Evolutionary conservation across 2,888 invertebrate species (phyloP).

Genomic region (Diadegma fenestrale): DNA sequence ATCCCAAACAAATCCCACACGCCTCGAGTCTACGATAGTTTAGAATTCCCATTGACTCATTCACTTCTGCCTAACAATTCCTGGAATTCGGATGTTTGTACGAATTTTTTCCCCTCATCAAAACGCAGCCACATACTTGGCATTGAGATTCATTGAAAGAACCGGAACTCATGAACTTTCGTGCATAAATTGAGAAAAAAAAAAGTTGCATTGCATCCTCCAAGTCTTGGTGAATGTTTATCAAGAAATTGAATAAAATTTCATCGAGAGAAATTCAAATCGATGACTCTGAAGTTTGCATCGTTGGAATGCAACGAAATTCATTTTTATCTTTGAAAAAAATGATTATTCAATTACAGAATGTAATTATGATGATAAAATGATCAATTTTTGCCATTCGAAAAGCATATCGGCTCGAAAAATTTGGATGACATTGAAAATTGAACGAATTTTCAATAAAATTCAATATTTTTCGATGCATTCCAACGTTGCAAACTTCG

Average conservation of each 20-base stretch:
- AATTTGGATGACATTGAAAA: too few relatives aligned
- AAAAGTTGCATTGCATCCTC: background rate
- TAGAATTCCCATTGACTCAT: conserved; percentile 31
- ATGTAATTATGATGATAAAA: too few relatives aligned
- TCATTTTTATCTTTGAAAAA: too few relatives aligned
- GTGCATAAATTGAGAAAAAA: background rate
- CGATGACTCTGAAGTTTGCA: too few relatives aligned
- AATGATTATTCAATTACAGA: too few relatives aligned
- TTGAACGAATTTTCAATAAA: too few relatives aligned
- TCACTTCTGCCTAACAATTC: background rate
- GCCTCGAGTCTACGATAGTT: background rate
- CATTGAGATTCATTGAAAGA: background rate
- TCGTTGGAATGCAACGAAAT: too few relatives aligned
- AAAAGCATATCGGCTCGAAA: too few relatives aligned
- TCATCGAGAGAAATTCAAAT: background rate
- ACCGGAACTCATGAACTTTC: background rate
- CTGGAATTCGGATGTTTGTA: conserved; percentile 18
- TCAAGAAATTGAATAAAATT: background rate
- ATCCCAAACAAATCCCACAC: conserved; percentile 26
- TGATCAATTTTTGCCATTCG: too few relatives aligned
- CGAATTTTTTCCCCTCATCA: conserved; percentile 12
- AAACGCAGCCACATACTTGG: background rate
- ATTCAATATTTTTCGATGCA: too few relatives aligned
- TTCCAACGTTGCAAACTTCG: too few relatives aligned
- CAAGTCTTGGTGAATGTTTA: background rate